Evolutionary conservation across 2,888 invertebrate genomes (phyloP), one percentile per base, ranked within the genome.

Genomic region (Sarcophaga variegata): DNA sequence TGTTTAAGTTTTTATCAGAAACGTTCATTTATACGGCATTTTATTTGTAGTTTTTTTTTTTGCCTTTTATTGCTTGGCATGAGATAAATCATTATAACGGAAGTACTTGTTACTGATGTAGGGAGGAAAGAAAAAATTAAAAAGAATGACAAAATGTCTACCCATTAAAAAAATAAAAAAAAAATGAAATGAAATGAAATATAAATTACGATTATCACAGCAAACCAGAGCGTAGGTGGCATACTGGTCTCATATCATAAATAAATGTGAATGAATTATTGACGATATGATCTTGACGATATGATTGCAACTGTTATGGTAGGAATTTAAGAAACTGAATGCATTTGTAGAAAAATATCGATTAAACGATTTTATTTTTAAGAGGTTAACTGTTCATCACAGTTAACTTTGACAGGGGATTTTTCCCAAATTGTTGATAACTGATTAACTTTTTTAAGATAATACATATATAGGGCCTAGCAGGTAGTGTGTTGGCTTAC

Each of bases 1-100:
- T 60, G 20, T 47, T 45, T 81, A n/a, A 10, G n/a, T 63, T 82
- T 76, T 47, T 14, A 11, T 63, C 83, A 64, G 75, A 75, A 78
- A 67, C 37, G 78, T 79, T 72, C 69, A 37, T 70, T 75, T 70
- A 75, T 77, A 72, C 81, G 70, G 37, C 71, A 76, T 81, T 79
- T 71, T 14, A 54, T 67, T 72, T 72, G 66, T 67, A 63, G 25
- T 69, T 79, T 69, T 69, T 47, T 25, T 47, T 62, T 37, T 37
- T n/a, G 78, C 49, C 20, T 83, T 77, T 77, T 79, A 84, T 84
- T 87, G 76, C 47, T 74, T 75, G 75, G 25, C 80, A 66, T 81
- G 81, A 87, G 84, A 87, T 87, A 87, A 84, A 84, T 87, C 84
- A 81, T 78, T 84, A 76, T 87, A 87, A 87, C 87, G 87, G 87